A percentile compares a stretch with the other conserved stretches of the same genome.
Evolutionary conservation across 35 echinoderm and acorn worm species (phyloP).

Genomic region (Acanthaster planci): DNA sequence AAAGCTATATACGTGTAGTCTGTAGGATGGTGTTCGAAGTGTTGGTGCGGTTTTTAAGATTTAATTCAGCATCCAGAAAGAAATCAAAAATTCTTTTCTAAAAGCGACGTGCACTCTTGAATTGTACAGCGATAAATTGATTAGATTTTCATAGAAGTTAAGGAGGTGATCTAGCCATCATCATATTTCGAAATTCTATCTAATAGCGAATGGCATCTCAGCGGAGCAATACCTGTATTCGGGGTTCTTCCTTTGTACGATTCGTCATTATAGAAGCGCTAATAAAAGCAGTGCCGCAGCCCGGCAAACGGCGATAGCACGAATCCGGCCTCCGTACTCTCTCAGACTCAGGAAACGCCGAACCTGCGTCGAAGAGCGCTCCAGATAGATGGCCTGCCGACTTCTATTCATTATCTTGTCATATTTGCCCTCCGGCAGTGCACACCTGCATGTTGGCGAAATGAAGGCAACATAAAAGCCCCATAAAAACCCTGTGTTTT

Average conservation of each 20-base stretch:
- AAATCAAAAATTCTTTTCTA: too few species aligned
- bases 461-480: conserved; percentile 1
- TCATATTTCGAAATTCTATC: too few species aligned
- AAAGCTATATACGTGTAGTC: too few species aligned
- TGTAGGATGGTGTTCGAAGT: too few species aligned
- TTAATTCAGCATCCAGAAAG: too few species aligned
- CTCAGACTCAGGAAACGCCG: not conserved
- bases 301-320: not conserved
- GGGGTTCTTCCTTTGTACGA: not conserved
- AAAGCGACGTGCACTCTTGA: too few species aligned
- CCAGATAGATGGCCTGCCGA: conserved; percentile 8
- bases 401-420: conserved; percentile 32
- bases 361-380: conserved; percentile 3
- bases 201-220: too few species aligned
- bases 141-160: too few species aligned
- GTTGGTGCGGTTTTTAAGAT: too few species aligned
- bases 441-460: conserved; percentile 18
- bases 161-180: too few species aligned
- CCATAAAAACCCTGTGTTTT: not conserved
- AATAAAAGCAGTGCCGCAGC: conserved; percentile 18
- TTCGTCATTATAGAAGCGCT: not conserved
- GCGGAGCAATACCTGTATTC: not conserved
- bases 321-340: not conserved
- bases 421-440: not conserved
- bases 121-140: too few species aligned